Percentiles rank a stretch among this genome's conserved stretches.
Evolutionary conservation across 2,797 vertebrate genomes (phyloP).

Genomic region (Salarias fasciatus): DNA sequence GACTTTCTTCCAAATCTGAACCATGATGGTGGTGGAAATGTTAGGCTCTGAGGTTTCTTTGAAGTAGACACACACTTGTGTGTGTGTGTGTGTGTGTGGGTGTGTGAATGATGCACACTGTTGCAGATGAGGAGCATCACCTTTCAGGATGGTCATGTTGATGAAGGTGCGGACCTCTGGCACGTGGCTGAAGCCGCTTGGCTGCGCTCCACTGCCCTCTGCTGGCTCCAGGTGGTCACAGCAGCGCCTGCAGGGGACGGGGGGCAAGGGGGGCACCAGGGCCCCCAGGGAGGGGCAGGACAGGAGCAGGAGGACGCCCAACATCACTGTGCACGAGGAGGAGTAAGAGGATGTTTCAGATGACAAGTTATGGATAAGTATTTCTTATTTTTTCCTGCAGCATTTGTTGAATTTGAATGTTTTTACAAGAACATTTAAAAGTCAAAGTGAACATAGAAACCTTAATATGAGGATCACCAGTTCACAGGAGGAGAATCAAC

Average conservation of each 20-base stretch:
- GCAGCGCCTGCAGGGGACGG: conserved; percentile 82
- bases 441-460: too few relatives aligned
- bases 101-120: background rate
- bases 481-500: too few relatives aligned
- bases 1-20: too few relatives aligned
- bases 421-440: too few relatives aligned
- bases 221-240: conserved; percentile 84
- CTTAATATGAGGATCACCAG: too few relatives aligned
- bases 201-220: conserved; percentile 59
- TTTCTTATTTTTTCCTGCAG: too few relatives aligned
- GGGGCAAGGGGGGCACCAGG: conserved; percentile 50
- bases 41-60: too few relatives aligned
- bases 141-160: conserved; percentile 97
- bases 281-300: conserved; percentile 56
- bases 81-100: too few relatives aligned
- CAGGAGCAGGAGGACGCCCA: conserved; percentile 61
- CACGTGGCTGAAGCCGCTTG: conserved; percentile 52
- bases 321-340: conserved; percentile 65
- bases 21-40: too few relatives aligned
- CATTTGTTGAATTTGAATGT: too few relatives aligned
- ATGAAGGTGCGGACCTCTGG: conserved; percentile 91
- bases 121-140: conserved; percentile 67
- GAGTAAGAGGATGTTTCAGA: background rate
- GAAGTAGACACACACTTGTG: too few relatives aligned
- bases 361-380: background rate